These are phyloP conservation scores for Echinometra lucunter DNA, from an alignment of 53 echinoderm and acorn worm species.

Conservation along the genomic window DNA sequence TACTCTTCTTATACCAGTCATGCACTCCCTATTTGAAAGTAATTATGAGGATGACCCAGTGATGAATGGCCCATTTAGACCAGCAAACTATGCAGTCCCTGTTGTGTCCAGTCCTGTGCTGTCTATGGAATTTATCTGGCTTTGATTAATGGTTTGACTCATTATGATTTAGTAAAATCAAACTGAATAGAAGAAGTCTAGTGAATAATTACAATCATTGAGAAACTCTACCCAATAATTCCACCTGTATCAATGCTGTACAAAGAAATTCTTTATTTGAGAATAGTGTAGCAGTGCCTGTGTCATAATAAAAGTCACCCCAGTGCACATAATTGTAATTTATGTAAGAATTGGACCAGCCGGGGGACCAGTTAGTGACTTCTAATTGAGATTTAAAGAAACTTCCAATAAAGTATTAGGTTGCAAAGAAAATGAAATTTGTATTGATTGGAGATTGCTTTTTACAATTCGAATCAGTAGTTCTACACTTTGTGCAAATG, in stretches of 20 bases:
- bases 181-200: conserved; percentile 7
- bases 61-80: neutral
- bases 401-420: neutral
- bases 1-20: neutral
- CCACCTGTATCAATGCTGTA: neutral
- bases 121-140: neutral
- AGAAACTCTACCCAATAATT: neutral
- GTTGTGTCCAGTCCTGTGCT: neutral
- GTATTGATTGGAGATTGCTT: neutral
- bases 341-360: conserved; percentile 3
- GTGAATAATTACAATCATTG: neutral
- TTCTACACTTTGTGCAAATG: neutral
- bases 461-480: neutral
- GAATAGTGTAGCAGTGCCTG: neutral
- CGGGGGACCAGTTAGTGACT: neutral
- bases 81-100: neutral
- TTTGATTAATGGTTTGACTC: conserved; percentile 34
- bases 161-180: neutral
- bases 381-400: neutral
- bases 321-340: neutral
- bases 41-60: neutral
- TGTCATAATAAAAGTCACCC: neutral
- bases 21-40: neutral
- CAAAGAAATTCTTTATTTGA: neutral
- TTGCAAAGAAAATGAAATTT: neutral